Evolutionary conservation across 1,140 invertebrate species (phyloP).

Genomic region (Lordiphosa stackelbergi): DNA sequence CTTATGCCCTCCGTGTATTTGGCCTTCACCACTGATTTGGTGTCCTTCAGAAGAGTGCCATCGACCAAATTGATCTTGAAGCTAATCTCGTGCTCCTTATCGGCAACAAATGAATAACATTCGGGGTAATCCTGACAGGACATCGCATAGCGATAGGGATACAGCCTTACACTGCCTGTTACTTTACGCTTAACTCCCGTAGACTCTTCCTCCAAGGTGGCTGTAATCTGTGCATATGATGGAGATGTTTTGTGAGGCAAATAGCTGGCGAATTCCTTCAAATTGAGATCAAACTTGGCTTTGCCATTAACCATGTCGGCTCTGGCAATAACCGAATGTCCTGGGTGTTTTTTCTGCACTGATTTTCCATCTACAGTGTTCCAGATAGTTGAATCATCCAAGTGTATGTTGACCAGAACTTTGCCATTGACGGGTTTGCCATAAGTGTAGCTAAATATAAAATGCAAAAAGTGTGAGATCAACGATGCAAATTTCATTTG

Average conservation of each 20-base stretch:
- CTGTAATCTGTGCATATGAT: constrained; percentile 80
- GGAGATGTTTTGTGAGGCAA: constrained; percentile 78
- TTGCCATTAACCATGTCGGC: constrained; percentile 85
- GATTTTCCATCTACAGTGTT: constrained; percentile 34
- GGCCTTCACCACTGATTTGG: constrained; percentile 80
- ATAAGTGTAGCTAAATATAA: constrained; percentile 81
- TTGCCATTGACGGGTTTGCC: constrained; percentile 89
- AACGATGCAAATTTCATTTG: neutral
- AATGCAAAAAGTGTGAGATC: neutral
- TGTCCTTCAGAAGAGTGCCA: constrained; percentile 48
- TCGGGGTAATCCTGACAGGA: constrained; percentile 84
- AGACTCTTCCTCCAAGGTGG: constrained; percentile 85
- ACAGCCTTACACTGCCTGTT: constrained; percentile 84
- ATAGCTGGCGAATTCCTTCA: constrained; percentile 80
- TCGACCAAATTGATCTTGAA: constrained; percentile 61
- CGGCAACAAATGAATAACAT: constrained; percentile 92
- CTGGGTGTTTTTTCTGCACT: constrained; percentile 22
- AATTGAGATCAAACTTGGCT: constrained; percentile 83
- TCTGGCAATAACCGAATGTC: constrained; percentile 77
- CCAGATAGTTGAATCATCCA: constrained; percentile 30
- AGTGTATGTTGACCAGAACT: constrained; percentile 81
- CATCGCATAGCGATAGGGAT: constrained; percentile 91
- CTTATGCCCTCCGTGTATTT: constrained; percentile 79
- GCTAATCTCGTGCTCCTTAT: constrained; percentile 84
- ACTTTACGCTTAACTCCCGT: constrained; percentile 88